Evolutionary conservation across 2,888 invertebrate genomes (phyloP).

Genomic region (Junonia oenone): DNA sequence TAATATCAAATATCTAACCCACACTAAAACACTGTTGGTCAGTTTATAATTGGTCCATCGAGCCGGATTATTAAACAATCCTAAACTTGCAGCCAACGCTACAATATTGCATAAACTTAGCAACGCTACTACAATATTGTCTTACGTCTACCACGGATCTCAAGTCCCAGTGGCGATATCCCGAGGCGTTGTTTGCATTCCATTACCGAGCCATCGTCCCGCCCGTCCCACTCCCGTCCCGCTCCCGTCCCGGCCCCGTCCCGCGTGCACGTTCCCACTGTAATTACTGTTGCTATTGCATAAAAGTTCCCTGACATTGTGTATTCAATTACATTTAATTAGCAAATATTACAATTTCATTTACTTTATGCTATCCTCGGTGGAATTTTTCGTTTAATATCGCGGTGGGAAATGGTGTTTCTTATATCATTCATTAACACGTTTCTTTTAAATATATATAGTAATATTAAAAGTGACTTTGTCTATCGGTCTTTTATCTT

Average conservation of each 20-base stretch:
- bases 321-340: background rate
- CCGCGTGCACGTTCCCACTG: background rate
- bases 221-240: background rate
- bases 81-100: background rate
- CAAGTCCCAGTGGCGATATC: constrained; percentile 9
- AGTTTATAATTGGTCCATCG: no score
- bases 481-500: no score
- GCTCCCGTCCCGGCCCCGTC: background rate
- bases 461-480: no score
- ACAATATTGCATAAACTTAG: background rate
- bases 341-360: background rate
- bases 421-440: no score
- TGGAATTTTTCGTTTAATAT: no score
- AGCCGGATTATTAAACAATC: background rate
- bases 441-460: no score
- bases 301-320: background rate
- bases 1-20: no score
- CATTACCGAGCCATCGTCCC: constrained; percentile 19
- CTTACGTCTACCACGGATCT: background rate
- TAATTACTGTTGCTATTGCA: background rate
- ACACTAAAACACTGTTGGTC: no score
- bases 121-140: background rate
- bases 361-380: background rate
- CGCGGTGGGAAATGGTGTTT: no score
- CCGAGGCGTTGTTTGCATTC: constrained; percentile 25